These are phyloP conservation scores for Seriola rivoliana DNA, from an alignment of 2,113 vertebrate genomes.

Conservation along the genomic window DNA sequence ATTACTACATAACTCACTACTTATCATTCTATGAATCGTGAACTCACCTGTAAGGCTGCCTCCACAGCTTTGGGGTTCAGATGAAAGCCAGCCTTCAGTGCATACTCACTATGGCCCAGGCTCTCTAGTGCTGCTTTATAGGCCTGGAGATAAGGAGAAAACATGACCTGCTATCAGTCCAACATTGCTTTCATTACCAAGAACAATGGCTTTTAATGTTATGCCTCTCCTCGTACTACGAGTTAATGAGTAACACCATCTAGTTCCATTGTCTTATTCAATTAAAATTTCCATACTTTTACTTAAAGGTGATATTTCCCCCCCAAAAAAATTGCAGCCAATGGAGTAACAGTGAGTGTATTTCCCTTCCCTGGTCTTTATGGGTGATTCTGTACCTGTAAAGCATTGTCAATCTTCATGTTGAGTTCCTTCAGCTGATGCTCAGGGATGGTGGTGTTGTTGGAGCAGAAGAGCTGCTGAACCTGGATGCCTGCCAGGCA, in stretches of 20 bases:
- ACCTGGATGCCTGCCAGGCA: conserved; percentile 97
- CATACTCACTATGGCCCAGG: conserved; percentile 97
- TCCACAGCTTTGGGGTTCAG: conserved; percentile 96
- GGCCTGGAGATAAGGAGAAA: conserved; percentile 81
- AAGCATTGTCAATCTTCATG: conserved; percentile 94
- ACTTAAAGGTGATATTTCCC: neutral
- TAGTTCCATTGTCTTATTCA: neutral
- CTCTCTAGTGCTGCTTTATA: conserved; percentile 96
- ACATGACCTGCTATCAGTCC: neutral
- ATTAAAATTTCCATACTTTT: neutral
- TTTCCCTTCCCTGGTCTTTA: neutral
- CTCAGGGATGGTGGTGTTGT: conserved; percentile 94
- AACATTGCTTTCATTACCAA: neutral
- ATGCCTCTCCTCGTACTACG: neutral
- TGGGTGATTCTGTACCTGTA: conserved; percentile 87
- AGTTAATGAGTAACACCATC: neutral
- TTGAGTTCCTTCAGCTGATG: conserved; percentile 98
- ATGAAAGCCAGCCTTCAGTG: conserved; percentile 97
- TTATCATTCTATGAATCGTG: neutral
- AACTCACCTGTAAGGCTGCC: conserved; percentile 92
- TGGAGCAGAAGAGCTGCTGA: conserved; percentile 98
- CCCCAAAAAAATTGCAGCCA: neutral
- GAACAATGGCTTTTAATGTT: neutral
- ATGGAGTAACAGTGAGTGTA: neutral
- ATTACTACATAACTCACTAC: neutral